These are phyloP conservation scores for Zoanthus solanderi DNA, from an alignment of 92 coral and sea anemone genomes.

Conservation along the genomic window DNA sequence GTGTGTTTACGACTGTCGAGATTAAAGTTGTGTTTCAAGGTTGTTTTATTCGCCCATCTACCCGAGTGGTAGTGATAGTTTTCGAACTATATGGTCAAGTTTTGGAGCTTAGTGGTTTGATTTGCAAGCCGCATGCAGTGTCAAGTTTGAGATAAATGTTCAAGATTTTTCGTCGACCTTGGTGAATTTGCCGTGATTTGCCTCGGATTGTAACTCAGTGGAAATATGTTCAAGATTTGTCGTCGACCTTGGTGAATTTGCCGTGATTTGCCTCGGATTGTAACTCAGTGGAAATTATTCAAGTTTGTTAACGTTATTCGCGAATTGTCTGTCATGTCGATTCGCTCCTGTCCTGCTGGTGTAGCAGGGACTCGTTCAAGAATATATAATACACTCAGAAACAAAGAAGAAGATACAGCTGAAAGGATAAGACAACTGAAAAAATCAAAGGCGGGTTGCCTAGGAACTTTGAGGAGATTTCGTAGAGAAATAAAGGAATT, in stretches of 20 bases:
- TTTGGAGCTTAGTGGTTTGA: neutral
- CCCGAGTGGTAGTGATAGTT: conserved; percentile 7
- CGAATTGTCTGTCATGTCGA: conserved; percentile 15
- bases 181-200: conserved; percentile 6
- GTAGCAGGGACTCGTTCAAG: conserved; percentile 12
- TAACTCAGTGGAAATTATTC: neutral
- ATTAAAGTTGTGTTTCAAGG: neutral
- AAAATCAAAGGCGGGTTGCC: neutral
- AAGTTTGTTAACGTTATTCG: neutral
- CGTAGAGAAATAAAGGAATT: conserved; percentile 12
- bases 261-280: conserved; percentile 7
- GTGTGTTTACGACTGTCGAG: too few species aligned
- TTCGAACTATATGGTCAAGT: conserved; percentile 6
- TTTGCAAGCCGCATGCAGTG: neutral
- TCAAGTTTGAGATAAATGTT: conserved; percentile 15
- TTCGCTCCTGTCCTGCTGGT: conserved; percentile 17
- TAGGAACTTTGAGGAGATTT: conserved; percentile 4
- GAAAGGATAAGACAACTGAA: conserved; percentile 7
- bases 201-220: neutral
- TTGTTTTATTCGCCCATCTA: conserved; percentile 9
- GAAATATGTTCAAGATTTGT: conserved; percentile 1
- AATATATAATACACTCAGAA: conserved; percentile 14
- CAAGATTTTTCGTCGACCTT: neutral
- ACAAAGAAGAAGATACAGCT: conserved; percentile 4
- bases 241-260: neutral